Conservation (phyloP, 2,888 invertebrate species). For the Caenorhabditis sinica region DNA sequence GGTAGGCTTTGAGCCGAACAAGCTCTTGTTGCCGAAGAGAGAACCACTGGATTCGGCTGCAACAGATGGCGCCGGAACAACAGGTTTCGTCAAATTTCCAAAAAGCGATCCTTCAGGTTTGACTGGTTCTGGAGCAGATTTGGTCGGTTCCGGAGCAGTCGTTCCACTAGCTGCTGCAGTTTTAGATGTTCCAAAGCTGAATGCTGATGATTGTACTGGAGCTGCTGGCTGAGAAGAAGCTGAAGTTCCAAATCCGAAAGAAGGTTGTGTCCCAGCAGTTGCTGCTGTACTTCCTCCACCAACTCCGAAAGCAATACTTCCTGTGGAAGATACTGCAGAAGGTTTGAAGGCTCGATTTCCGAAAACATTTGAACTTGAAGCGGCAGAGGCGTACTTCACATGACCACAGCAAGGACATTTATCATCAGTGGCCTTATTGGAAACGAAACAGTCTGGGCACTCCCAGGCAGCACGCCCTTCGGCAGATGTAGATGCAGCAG, state of each 20-base stretch:
- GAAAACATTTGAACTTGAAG: conserved; percentile 50
- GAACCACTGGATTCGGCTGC: background rate
- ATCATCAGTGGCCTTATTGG: conserved; percentile 56
- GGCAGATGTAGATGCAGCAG: background rate
- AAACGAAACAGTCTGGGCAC: conserved; percentile 61
- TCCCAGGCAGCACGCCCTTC: conserved; percentile 56
- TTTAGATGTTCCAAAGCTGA: background rate
- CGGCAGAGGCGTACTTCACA: conserved; percentile 41
- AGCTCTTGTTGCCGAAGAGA: conserved; percentile 11
- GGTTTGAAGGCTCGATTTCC: conserved; percentile 64
- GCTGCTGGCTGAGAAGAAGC: background rate
- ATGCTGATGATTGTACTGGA: background rate
- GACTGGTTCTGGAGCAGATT: background rate
- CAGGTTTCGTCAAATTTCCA: background rate
- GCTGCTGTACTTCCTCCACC: background rate
- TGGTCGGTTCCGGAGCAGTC: conserved; percentile 1
- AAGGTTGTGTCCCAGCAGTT: background rate
- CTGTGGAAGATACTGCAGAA: background rate
- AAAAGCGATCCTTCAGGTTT: conserved; percentile 6
- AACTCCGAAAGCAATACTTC: conserved; percentile 41
- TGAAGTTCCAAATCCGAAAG: conserved; percentile 30
- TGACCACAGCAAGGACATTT: conserved; percentile 58
- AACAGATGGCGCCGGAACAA: background rate
- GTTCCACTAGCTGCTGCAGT: background rate
- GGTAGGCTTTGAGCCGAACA: conserved; percentile 3